Evolutionary conservation across 1,140 invertebrate species (phyloP), one percentile per base, ranked within the genome.

Genomic region (Dendrolimus kikuchii): DNA sequence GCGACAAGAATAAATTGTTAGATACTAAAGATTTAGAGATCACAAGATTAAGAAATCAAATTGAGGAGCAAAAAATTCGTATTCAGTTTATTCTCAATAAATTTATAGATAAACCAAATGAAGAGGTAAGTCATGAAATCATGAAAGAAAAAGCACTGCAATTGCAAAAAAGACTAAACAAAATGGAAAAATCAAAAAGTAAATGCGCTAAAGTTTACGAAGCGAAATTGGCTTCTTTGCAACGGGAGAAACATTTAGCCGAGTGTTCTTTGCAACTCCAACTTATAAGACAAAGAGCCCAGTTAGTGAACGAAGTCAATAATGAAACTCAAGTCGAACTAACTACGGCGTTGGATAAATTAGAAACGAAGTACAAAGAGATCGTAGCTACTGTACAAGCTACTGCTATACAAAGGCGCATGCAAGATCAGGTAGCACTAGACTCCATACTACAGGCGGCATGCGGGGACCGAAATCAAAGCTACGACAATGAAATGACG

Each of bases 321-420:
- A 70, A 76, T 47, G 76, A 81, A 62, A 74, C 69, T 55, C 74
- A 81, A 60, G 51, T 51, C 36, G 78, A 86, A 66, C 42, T 80
- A 36, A 57, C 46, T 8, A 60, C 55, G 36, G 66, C 72, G 23
- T 54, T 86, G 10, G 71, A 74, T 7, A 86, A 82, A 59, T 60
- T 86, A 37, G 82, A 86, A 66, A 60, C 43, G n/a, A 86, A 81
- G 60, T 86, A 86, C 49, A 84, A 83, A 57, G 76, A 80, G 7
- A 80, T 86, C 6, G 74, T 86, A 40, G 77, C 76, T 4, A 82
- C 71, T 49, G 68, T 86, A 40, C 82, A 86, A 70, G 69, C 76
- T 5, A 81, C 81, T 0, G 77, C 81, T 40, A 78, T 86, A 48
- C 74, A 86, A 53, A 60, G 79, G 40, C 66, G 76, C 59, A 66